Evolutionary conservation across 1,140 invertebrate species (phyloP), one percentile per base, ranked within the genome.

Genomic region (Homalodisca vitripennis): DNA sequence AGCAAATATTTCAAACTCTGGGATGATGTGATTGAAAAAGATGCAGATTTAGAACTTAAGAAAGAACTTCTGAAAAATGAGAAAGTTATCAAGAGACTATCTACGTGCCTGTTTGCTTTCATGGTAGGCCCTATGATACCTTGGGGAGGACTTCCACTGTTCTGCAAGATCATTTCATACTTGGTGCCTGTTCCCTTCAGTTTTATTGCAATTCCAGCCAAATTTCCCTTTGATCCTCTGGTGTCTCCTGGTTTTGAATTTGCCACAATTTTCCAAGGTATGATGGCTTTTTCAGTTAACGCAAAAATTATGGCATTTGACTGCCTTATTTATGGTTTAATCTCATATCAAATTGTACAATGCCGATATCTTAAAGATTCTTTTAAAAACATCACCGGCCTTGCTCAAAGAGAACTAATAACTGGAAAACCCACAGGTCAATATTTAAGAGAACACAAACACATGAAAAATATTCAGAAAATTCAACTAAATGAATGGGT

Each of bases 201-300:
- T n/a, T 51, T 51, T 22, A 51, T 51, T 20, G 48, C 48, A 20
- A 22, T 51, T 12, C 48, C 48, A n/a, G 48, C 48, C 3, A 3
- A 51, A 22, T 51, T 51, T n/a, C 48, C 48, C 3, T 51, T 51
- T n/a, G 48, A 51, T n/a, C 48, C 48, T 12, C 48, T 51, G 3
- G n/a, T 51, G n/a, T 51, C 48, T 51, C 48, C 48, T 51, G 48
- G 14, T 51, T 51, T 20, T n/a, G 48, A 51, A n/a, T 51, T 51
- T 22, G 48, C 22, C 48, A 51, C 48, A 3, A n/a, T 51, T 51
- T 51, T 51, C 48, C 48, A 51, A n/a, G 48, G 48, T 51, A 22
- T 51, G 3, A 22, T 22, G 2, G 48, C 48, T 20, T 3, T n/a
- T 3, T 3, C 48, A 10, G 6, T 51, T 3, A 51, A 51, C 48